Conservation (phyloP, 64 coral and sea anemone species). For the Montipora efflorescens region DNA sequence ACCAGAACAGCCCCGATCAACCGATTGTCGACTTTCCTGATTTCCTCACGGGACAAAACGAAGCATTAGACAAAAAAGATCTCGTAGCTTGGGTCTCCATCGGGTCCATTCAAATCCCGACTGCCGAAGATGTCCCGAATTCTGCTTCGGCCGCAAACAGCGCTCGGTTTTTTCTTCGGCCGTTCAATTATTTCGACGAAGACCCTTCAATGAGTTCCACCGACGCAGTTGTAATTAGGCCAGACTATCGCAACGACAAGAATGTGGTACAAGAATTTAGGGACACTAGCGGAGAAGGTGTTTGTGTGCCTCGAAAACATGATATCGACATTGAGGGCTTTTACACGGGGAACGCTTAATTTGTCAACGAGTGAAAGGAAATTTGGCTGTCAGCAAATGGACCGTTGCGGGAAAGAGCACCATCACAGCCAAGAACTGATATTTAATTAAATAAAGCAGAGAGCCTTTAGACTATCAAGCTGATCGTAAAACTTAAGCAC, state of each 20-base stretch:
- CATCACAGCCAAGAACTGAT: neutral
- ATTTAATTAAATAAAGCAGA: neutral
- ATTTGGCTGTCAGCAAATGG: neutral
- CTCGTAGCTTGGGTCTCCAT: constrained; percentile 48
- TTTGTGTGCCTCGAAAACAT: constrained; percentile 28
- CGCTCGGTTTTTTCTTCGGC: constrained; percentile 48
- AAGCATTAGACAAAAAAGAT: neutral
- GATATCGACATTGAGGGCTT: neutral
- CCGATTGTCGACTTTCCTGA: constrained; percentile 61
- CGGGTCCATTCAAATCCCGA: constrained; percentile 34
- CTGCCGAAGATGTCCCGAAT: constrained; percentile 36
- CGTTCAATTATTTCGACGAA: constrained; percentile 63
- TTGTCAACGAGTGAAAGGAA: no score
- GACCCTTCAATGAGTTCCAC: constrained; percentile 28
- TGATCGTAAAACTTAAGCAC: no score
- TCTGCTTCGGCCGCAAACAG: constrained; percentile 27
- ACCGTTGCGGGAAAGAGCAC: neutral
- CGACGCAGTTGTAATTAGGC: constrained; percentile 29
- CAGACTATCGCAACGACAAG: neutral
- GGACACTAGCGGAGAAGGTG: neutral
- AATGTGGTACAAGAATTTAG: neutral
- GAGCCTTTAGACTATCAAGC: neutral
- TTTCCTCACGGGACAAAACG: neutral
- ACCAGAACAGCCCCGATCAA: constrained; percentile 29
- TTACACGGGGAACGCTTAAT: neutral